Conservation (phyloP, 2,888 invertebrate genomes). For the Nemoura dubitans region DNA sequence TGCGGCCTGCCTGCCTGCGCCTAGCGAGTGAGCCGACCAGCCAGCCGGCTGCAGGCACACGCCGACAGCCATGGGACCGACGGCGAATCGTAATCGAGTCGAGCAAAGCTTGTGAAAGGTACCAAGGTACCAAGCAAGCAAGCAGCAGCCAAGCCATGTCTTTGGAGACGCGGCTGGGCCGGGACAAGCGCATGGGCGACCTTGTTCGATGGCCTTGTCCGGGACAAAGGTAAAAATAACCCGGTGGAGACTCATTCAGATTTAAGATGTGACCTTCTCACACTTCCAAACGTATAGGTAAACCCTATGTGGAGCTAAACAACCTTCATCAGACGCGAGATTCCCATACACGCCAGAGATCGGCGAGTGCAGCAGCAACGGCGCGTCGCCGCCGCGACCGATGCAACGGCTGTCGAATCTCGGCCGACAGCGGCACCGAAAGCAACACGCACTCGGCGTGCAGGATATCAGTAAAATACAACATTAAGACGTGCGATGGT, state of each 20-base stretch:
- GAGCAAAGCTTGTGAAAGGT: background rate
- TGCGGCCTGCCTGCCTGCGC: background rate
- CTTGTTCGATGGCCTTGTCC: constrained; percentile 27
- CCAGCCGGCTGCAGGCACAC: too few species aligned
- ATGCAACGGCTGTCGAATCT: background rate
- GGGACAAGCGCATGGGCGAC: background rate
- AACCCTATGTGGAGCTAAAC: too few species aligned
- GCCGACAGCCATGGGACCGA: background rate
- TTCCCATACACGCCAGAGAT: background rate
- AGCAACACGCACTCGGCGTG: too few species aligned
- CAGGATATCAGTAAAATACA: too few species aligned
- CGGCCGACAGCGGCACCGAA: background rate
- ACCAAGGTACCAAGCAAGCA: background rate
- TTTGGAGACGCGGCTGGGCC: constrained; percentile 50
- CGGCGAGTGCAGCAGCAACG: background rate
- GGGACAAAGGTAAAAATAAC: constrained; percentile 34
- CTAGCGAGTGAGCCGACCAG: too few species aligned
- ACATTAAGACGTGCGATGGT: too few species aligned
- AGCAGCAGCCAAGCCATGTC: background rate
- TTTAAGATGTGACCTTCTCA: constrained; percentile 24
- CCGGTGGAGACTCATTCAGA: constrained; percentile 23
- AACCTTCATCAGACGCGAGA: too few species aligned
- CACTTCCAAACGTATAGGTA: background rate
- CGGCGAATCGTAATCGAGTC: background rate
- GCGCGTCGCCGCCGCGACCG: background rate